These are phyloP conservation scores for Paramuricea clavata DNA, from an alignment of 92 coral and sea anemone genomes.

Conservation along the genomic window DNA sequence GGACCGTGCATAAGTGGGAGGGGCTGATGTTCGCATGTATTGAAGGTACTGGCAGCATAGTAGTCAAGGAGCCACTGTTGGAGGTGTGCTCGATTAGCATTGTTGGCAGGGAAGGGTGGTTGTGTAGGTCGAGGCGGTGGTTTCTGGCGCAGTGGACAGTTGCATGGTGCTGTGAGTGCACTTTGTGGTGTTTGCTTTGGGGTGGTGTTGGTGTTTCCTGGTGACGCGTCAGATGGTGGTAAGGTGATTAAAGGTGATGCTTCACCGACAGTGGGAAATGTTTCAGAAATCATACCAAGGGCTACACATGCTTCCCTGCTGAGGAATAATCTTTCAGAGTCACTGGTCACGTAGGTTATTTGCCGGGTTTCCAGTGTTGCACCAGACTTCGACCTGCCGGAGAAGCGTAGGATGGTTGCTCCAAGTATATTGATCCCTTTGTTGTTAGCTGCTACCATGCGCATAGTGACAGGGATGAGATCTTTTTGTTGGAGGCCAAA, in stretches of 20 bases:
- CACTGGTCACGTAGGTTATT: slow-evolving; percentile 56
- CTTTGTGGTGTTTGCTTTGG: too few relatives aligned
- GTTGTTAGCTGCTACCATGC: slow-evolving; percentile 77
- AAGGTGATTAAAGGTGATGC: neutral
- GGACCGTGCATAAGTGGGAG: slow-evolving; percentile 68
- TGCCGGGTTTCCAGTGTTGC: slow-evolving; percentile 61
- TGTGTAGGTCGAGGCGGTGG: slow-evolving; percentile 61
- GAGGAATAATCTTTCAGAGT: slow-evolving; percentile 65
- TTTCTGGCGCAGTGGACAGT: neutral
- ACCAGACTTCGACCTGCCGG: slow-evolving; percentile 53
- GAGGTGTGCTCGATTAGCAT: slow-evolving; percentile 34
- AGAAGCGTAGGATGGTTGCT: slow-evolving; percentile 64
- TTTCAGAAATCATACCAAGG: slow-evolving; percentile 55
- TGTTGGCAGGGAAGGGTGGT: slow-evolving; percentile 47
- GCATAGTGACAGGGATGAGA: slow-evolving; percentile 69
- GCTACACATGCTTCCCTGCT: slow-evolving; percentile 72
- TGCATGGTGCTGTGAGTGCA: too few relatives aligned
- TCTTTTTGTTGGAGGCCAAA: slow-evolving; percentile 56
- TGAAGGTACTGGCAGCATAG: slow-evolving; percentile 70
- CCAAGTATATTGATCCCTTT: slow-evolving; percentile 72
- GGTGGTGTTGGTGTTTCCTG: neutral
- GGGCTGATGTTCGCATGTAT: slow-evolving; percentile 63
- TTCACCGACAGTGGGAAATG: slow-evolving; percentile 68
- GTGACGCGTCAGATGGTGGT: neutral
- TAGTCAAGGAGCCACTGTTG: slow-evolving; percentile 69